Percentiles rank a stretch among this genome's conserved stretches.
phyloP scores from a whole-genome alignment of 1,140 invertebrate genomes.

The Drosophila parvula region DNA sequence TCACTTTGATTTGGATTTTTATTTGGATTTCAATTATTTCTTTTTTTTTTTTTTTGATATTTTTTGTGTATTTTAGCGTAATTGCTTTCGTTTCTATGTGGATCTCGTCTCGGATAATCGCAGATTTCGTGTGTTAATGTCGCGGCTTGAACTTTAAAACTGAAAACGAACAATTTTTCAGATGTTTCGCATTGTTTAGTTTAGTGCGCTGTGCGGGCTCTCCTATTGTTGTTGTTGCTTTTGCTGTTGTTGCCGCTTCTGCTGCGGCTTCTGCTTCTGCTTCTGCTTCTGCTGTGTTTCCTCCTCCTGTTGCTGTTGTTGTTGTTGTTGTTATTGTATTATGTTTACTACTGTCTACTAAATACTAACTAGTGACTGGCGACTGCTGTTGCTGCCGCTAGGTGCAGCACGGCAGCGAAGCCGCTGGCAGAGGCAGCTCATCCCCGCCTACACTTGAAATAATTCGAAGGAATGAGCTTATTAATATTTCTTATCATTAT shows the following conservation, averaged over 20 bases:
- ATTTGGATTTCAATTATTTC: not conserved
- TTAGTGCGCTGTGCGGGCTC: constrained; percentile 65
- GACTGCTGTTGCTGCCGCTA: constrained; percentile 46
- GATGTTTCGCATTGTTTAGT: constrained; percentile 79
- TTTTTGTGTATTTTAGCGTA: not conserved
- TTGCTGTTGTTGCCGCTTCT: constrained; percentile 15
- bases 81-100: not conserved
- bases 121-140: constrained; percentile 79
- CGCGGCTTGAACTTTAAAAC: constrained; percentile 82
- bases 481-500: no score
- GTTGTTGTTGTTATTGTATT: constrained; percentile 66
- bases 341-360: constrained; percentile 68
- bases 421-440: constrained; percentile 19
- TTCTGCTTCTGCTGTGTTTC: constrained; percentile 8
- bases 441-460: not conserved
- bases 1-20: constrained; percentile 3
- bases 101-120: constrained; percentile 59
- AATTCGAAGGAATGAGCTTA: no score
- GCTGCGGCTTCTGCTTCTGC: constrained; percentile 4
- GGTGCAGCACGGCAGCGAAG: constrained; percentile 66
- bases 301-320: constrained; percentile 20
- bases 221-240: constrained; percentile 54
- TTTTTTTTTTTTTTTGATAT: not conserved
- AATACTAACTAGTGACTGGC: constrained; percentile 4
- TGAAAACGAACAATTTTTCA: constrained; percentile 72